A percentile compares a stretch with the other conserved stretches of the same genome.
Evolutionary conservation across 1,140 invertebrate genomes (phyloP).

Genomic region (Drosophila ohnishii): DNA sequence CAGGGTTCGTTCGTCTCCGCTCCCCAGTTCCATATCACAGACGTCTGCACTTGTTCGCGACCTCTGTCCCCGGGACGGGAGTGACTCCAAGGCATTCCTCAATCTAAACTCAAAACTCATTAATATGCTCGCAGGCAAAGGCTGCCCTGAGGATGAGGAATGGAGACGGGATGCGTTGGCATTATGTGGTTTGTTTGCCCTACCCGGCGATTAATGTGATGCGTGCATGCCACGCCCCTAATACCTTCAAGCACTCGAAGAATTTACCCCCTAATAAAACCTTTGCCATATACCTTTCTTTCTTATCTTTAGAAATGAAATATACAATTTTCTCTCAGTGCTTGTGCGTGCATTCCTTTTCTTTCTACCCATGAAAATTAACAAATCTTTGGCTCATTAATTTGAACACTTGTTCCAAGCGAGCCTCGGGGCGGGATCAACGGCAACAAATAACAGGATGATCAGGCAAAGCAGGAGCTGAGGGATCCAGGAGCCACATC

Average conservation of each 20-base stretch:
- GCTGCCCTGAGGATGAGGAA: slow-evolving; percentile 28
- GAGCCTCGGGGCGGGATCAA: slow-evolving; percentile 36
- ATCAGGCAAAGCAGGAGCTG: slow-evolving; percentile 13
- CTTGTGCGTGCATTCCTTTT: slow-evolving; percentile 21
- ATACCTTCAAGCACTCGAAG: slow-evolving; percentile 6
- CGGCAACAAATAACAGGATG: slow-evolving; percentile 13
- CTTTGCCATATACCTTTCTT: not conserved
- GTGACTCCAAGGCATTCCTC: slow-evolving; percentile 53
- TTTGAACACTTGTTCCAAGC: slow-evolving; percentile 69
- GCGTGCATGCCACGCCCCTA: slow-evolving; percentile 48
- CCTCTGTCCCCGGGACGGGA: slow-evolving; percentile 18
- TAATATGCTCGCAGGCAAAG: slow-evolving; percentile 66
- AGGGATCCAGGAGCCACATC: slow-evolving; percentile 22
- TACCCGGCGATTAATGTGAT: slow-evolving; percentile 67
- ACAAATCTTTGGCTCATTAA: slow-evolving; percentile 80
- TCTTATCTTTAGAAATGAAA: not conserved
- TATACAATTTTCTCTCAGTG: slow-evolving; percentile 8
- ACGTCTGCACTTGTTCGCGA: slow-evolving; percentile 51
- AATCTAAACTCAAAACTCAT: slow-evolving; percentile 71
- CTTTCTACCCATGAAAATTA: slow-evolving; percentile 70
- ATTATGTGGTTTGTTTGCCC: slow-evolving; percentile 51
- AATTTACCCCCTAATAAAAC: not conserved
- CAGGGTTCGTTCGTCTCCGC: slow-evolving; percentile 7
- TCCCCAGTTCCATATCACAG: slow-evolving; percentile 26
- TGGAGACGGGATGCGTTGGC: slow-evolving; percentile 33